phyloP scores from a whole-genome alignment of 2,888 invertebrate genomes.

The Rhamphomyia laevipes region DNA sequence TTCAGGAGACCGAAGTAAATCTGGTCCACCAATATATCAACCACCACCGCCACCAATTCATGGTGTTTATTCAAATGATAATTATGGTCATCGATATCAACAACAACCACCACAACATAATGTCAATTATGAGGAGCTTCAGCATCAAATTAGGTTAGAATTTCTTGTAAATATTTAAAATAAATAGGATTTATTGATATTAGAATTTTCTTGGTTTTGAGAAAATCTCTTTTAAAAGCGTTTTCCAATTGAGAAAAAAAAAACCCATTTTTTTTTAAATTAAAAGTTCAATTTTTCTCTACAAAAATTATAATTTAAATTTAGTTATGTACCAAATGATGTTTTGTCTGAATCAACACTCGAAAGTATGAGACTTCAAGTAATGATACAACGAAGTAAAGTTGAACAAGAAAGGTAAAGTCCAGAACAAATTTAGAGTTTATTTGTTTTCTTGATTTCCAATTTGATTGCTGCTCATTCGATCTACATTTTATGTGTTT shows the following conservation, averaged over 20 bases:
- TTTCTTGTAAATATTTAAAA: background rate
- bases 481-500: too few species aligned
- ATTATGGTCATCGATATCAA: slow-evolving; percentile 38
- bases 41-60: slow-evolving; percentile 35
- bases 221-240: too few species aligned
- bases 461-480: too few species aligned
- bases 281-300: slow-evolving; percentile 6
- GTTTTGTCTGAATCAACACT: slow-evolving; percentile 69
- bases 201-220: too few species aligned
- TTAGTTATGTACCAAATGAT: slow-evolving; percentile 37
- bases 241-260: too few species aligned
- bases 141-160: slow-evolving; percentile 68
- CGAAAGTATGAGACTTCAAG: slow-evolving; percentile 69
- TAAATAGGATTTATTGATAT: too few species aligned
- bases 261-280: too few species aligned
- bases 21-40: slow-evolving; percentile 35
- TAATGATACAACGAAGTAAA: slow-evolving; percentile 65
- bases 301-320: slow-evolving; percentile 1
- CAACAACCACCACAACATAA: slow-evolving; percentile 45
- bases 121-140: slow-evolving; percentile 76
- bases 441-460: too few species aligned
- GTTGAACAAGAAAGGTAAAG: slow-evolving; percentile 70
- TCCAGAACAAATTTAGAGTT: too few species aligned
- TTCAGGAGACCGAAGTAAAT: slow-evolving; percentile 26
- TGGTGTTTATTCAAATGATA: slow-evolving; percentile 35